Base-by-base conservation (phyloP, 2,113 vertebrate genomes). In the Chloebia gouldiae region DNA sequence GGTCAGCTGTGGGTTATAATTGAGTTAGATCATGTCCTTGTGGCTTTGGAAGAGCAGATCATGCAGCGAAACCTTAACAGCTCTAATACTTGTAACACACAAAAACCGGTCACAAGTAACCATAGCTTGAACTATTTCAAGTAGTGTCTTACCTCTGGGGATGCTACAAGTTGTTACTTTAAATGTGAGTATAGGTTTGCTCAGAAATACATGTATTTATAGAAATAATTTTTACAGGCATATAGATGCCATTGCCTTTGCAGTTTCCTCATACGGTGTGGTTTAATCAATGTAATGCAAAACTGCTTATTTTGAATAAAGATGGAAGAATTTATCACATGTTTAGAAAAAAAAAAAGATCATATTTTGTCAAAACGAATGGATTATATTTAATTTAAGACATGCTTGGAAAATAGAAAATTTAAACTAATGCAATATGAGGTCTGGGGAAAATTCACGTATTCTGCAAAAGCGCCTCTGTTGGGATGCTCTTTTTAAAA, bases 1-100 rank as follows among this genome's bases (percentile, higher is more conserved):
- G 94, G 88, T 95, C 93, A 95, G 53, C 86, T 93, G 87, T 66
- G 91, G 94, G 83, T 94, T 95, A 70, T 94, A 93, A 91, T 71
- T 82, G 89, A 94, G 54, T 96, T 91, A 87, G 81, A 91, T 95
- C 75, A 42, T 87, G 69, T 92, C 82, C 86, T 90, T 92, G 94
- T 75, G 81, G 86, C 53, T 95, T 95, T 68, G 66, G 78, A 94
- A 88, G n/a, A 73, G 51, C 69, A 69, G 60, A 86, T 88, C 88
- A 86, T 51, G 80, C 64, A 81, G 79, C 2, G 3, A 95, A 84
- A 77, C 2, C 2, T 50, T 81, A 79, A 63, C 60, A 92, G 47
- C 73, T 82, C 0, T 51, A 68, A 77, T 61, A 51, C 57, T 66
- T 83, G 59, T 37, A 93, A 49, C 0, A 1, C 28, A 33, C 28